Percentiles rank a stretch among this genome's conserved stretches.
Evolutionary conservation across 2,888 invertebrate species (phyloP).

Genomic region (Trichopria drosophilae): DNA sequence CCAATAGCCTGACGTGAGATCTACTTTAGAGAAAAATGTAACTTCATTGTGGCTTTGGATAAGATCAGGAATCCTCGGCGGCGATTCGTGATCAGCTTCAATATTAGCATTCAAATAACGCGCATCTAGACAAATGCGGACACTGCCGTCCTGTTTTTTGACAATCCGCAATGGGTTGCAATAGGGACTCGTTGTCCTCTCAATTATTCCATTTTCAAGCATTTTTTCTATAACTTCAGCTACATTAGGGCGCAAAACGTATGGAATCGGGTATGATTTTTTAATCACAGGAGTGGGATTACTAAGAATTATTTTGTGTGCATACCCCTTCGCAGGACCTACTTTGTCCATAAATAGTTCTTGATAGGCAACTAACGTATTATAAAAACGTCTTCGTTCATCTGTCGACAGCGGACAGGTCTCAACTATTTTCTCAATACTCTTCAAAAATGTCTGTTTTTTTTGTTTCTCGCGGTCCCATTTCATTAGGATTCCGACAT

Average conservation of each 20-base stretch:
- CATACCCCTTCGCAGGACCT: not conserved
- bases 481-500: too few species aligned
- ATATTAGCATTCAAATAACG: not conserved
- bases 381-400: too few species aligned
- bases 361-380: constrained; percentile 1
- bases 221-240: constrained; percentile 5
- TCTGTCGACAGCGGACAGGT: too few species aligned
- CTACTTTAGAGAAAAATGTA: too few species aligned
- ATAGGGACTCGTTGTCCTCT: constrained; percentile 8
- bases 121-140: not conserved
- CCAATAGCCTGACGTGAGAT: constrained; percentile 35
- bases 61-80: not conserved
- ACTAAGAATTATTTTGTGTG: constrained; percentile 7
- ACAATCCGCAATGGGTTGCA: constrained; percentile 19
- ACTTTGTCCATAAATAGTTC: constrained; percentile 6
- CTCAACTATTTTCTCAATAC: too few species aligned
- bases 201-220: constrained; percentile 6
- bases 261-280: constrained; percentile 6
- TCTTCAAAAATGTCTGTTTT: too few species aligned
- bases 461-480: too few species aligned
- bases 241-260: not conserved
- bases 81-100: not conserved
- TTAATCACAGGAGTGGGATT: constrained; percentile 1
- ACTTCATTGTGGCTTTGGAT: too few species aligned
- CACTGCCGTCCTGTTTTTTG: constrained; percentile 7